Percentiles rank a stretch among this genome's conserved stretches.
Evolutionary conservation across 30 jellyfish, hydroid and myxozoan genomes (phyloP).

Genomic region (Aurelia aurita complex sp. Pacific): DNA sequence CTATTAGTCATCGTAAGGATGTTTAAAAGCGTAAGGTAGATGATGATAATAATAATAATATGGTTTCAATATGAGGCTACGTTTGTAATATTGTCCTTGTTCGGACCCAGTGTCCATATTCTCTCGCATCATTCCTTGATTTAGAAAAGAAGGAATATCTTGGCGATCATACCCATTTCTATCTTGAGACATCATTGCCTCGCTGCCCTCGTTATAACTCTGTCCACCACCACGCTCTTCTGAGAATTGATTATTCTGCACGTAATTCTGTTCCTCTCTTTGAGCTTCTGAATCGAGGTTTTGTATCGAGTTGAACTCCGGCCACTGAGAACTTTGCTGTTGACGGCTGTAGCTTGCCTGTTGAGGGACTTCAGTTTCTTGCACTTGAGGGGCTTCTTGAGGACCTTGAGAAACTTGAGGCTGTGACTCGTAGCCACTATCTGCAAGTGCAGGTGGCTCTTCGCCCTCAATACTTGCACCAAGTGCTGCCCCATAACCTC

Average conservation of each 20-base stretch:
- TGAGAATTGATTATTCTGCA: constrained; percentile 21
- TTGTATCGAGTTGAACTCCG: constrained; percentile 34
- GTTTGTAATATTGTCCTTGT: constrained; percentile 57
- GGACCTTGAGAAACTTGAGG: constrained; percentile 1
- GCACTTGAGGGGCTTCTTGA: constrained; percentile 13
- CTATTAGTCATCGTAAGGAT: constrained; percentile 59
- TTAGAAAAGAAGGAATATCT: constrained; percentile 50
- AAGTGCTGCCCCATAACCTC: constrained; percentile 21
- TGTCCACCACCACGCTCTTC: constrained; percentile 22
- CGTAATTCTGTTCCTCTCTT: constrained; percentile 55
- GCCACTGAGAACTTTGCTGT: constrained; percentile 43
- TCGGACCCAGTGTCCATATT: constrained; percentile 24
- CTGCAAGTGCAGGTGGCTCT: constrained; percentile 24
- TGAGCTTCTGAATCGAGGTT: constrained; percentile 69
- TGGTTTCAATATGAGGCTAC: constrained; percentile 64
- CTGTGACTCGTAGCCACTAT: constrained; percentile 15
- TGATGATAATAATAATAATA: constrained; percentile 42
- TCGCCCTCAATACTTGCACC: constrained; percentile 46
- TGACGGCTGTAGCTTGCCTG: constrained; percentile 23
- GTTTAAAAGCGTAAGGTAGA: constrained; percentile 58
- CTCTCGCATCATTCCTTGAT: constrained; percentile 34
- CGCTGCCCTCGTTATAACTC: constrained; percentile 28
- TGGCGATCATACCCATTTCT: constrained; percentile 65
- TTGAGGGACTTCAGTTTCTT: not conserved
- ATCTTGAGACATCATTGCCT: constrained; percentile 43